Percentiles rank a stretch among this genome's conserved stretches.
Evolutionary conservation across 2,113 vertebrate species (phyloP).

Genomic region (Colinus virginianus): DNA sequence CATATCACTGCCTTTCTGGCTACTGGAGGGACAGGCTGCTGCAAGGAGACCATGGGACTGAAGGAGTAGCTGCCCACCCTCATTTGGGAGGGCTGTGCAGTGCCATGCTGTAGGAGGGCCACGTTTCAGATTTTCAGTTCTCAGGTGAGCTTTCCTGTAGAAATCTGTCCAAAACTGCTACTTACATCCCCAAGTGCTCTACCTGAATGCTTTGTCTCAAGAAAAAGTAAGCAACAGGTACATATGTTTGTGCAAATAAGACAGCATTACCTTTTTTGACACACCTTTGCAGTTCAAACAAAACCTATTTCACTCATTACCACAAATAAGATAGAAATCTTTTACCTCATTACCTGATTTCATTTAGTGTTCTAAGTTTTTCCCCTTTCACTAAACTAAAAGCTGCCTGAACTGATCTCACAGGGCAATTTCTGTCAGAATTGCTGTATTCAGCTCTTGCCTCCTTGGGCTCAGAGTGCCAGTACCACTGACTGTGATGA

Average conservation of each 20-base stretch:
- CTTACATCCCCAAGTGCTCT: neutral
- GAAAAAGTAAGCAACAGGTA: neutral
- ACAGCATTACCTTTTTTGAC: neutral
- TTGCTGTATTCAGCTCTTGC: neutral
- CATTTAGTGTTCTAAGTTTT: too few species aligned
- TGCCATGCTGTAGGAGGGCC: neutral
- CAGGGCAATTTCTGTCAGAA: neutral
- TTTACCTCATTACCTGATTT: neutral
- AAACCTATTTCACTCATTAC: neutral
- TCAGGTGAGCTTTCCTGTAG: neutral
- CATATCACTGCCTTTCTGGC: slow-evolving; percentile 4
- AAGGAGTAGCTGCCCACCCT: neutral
- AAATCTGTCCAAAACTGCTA: neutral
- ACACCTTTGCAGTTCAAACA: neutral
- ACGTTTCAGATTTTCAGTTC: neutral
- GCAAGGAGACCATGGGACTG: neutral
- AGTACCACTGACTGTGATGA: neutral
- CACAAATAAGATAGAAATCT: neutral
- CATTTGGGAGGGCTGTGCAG: neutral
- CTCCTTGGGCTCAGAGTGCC: neutral
- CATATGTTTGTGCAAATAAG: neutral
- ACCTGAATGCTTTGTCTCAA: neutral
- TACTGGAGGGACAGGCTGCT: neutral
- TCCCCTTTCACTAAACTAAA: neutral
- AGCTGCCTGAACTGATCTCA: neutral